Percentiles rank a stretch among this genome's conserved stretches.
These are phyloP conservation scores for Thamnophis sirtalis DNA, from an alignment of 2,113 vertebrate species.

Conservation along the genomic window DNA sequence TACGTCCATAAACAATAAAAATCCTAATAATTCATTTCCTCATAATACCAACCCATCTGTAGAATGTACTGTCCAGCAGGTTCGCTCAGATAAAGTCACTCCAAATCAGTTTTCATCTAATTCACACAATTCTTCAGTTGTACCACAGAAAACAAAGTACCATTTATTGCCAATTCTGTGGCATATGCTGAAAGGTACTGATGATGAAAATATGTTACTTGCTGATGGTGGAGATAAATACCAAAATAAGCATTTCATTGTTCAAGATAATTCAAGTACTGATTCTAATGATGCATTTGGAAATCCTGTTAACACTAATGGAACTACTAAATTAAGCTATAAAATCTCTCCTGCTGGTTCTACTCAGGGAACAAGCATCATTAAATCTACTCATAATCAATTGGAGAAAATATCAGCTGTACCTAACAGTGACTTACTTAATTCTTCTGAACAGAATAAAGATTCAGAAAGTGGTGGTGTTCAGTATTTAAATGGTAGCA, in stretches of 20 bases:
- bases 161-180: background rate
- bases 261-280: constrained; percentile 37
- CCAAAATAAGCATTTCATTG: constrained; percentile 13
- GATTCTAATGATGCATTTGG: background rate
- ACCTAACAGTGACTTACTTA: constrained; percentile 19
- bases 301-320: constrained; percentile 6
- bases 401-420: constrained; percentile 13
- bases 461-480: constrained; percentile 36
- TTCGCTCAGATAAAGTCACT: background rate
- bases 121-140: background rate
- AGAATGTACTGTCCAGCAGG: background rate
- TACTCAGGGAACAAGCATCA: constrained; percentile 17
- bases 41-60: constrained; percentile 5
- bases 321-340: background rate
- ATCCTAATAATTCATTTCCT: background rate
- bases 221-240: constrained; percentile 9
- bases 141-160: background rate
- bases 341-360: background rate
- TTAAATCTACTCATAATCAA: background rate
- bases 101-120: background rate
- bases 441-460: constrained; percentile 51
- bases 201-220: background rate
- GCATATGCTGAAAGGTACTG: constrained; percentile 40
- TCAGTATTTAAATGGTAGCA: constrained; percentile 42
- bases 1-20: background rate